Base-by-base conservation (phyloP, 2,888 invertebrate genomes). In the Sminthurinus aureus region DNA sequence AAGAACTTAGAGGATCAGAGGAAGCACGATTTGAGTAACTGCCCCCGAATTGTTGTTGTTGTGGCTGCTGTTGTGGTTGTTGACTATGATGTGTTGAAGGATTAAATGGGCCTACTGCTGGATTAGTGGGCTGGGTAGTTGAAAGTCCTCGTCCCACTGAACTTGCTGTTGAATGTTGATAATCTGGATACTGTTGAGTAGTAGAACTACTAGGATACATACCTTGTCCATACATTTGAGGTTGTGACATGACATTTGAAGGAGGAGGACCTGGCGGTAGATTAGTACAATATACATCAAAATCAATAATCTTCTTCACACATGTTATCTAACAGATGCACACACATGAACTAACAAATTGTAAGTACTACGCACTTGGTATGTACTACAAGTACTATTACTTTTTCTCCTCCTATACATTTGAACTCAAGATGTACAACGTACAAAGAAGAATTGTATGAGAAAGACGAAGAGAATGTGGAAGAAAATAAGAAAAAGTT, bases 81-180 rank as follows among this genome's bases (percentile, higher is more conserved):
- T 88, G 88, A 84, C 87, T 86, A 84, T 87, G 87, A 81, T 87
- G 87, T 78, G 86, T 84, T 52, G 86, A 22, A 64, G 78, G 66
- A 15, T 81, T 75, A 75, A 76, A 83, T 24, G 77, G 38, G 11
- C 69, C 15, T 38, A 38, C 38, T 38, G 6, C 38, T 22, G 81
- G 76, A 24, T 12, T 64, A 26, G 78, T 78, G 24, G 79, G 71
- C 15, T 82, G 85, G 89, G 89, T 87, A 89, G 90, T 89, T 90
- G 91, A 89, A 38, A 38, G 38, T 75, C 85, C 86, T 84, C 81
- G 76, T 79, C 86, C 90, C 90, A 89, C 90, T 90, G 79, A 90
- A 90, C 90, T 82, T 24, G 83, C 73, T 12, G 84, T 78, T 26
- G 87, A 83, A 78, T 84, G 76, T 75, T 87, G 88, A 76, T 88